A percentile compares a stretch with the other conserved stretches of the same genome.
Conservation (phyloP, 2,888 invertebrate genomes). For the Amphimallon solstitiale region DNA sequence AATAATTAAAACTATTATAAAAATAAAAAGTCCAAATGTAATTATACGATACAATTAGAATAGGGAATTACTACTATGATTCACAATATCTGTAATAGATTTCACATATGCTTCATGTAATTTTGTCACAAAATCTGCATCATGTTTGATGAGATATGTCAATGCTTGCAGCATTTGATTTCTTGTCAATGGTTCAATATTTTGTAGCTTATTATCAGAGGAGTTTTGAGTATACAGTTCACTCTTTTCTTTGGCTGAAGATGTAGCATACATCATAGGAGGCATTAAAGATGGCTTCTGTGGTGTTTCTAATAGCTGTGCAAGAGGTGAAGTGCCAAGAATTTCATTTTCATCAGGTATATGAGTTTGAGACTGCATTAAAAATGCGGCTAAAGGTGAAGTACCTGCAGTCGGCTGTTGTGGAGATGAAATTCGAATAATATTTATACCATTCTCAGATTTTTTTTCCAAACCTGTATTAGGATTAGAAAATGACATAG, state of each 20-base stretch:
- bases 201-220: slow-evolving; percentile 47
- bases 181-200: slow-evolving; percentile 82
- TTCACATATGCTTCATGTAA: slow-evolving; percentile 93
- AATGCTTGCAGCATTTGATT: slow-evolving; percentile 91
- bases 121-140: slow-evolving; percentile 87
- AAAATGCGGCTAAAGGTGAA: slow-evolving; percentile 50
- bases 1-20: slow-evolving; percentile 31
- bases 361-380: slow-evolving; percentile 51
- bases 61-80: slow-evolving; percentile 39
- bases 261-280: slow-evolving; percentile 84
- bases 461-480: slow-evolving; percentile 44
- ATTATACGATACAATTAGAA: slow-evolving; percentile 28
- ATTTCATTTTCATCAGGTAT: slow-evolving; percentile 46
- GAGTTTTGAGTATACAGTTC: slow-evolving; percentile 32
- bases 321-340: slow-evolving; percentile 65
- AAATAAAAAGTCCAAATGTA: slow-evolving; percentile 34
- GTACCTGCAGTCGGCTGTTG: slow-evolving; percentile 53
- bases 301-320: slow-evolving; percentile 66
- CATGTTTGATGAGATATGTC: slow-evolving; percentile 86
- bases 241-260: slow-evolving; percentile 52
- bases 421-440: slow-evolving; percentile 68
- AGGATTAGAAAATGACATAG: slow-evolving; percentile 52
- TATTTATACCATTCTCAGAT: slow-evolving; percentile 66
- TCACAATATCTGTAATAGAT: slow-evolving; percentile 74
- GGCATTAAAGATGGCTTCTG: slow-evolving; percentile 84